These are phyloP conservation scores for Chironomus striatipennis DNA, from an alignment of 1,140 invertebrate genomes.

Conservation along the genomic window DNA sequence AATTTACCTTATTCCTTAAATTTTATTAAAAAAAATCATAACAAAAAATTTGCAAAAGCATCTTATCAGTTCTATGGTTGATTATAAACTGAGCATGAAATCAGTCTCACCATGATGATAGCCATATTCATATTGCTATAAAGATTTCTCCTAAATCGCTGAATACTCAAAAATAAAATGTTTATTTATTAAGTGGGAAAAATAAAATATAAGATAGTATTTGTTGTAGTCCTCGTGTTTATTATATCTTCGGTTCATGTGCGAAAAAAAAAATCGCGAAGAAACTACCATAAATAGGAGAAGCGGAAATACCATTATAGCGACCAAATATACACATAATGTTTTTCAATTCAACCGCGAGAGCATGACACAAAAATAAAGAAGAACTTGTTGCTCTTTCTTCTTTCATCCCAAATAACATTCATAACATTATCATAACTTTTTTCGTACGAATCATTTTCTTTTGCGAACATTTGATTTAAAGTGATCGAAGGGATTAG, in stretches of 20 bases:
- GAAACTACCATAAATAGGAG: slow-evolving; percentile 2
- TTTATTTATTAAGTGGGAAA: slow-evolving; percentile 1
- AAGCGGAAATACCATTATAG: slow-evolving; percentile 15
- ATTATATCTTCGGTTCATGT: slow-evolving; percentile 6
- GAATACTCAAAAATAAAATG: not conserved
- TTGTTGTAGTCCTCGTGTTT: not conserved
- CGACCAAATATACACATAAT: not conserved
- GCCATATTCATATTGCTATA: not conserved
- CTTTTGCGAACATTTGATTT: not conserved
- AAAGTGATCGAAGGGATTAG: not conserved
- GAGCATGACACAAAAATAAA: not conserved
- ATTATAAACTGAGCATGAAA: not conserved
- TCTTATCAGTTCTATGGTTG: not conserved
- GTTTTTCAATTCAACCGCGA: not conserved
- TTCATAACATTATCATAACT: not conserved
- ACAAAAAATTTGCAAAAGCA: not conserved
- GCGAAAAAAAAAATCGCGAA: not conserved
- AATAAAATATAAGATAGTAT: not conserved
- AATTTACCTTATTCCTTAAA: not conserved
- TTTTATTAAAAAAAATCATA: not conserved
- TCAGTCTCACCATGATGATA: not conserved
- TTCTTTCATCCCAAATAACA: not conserved
- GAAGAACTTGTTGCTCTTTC: not conserved
- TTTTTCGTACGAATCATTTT: not conserved
- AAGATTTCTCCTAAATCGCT: not conserved